Evolutionary conservation across 2,888 invertebrate species (phyloP), one percentile per base, ranked within the genome.

Genomic region (Pogonocherus hispidulus): DNA sequence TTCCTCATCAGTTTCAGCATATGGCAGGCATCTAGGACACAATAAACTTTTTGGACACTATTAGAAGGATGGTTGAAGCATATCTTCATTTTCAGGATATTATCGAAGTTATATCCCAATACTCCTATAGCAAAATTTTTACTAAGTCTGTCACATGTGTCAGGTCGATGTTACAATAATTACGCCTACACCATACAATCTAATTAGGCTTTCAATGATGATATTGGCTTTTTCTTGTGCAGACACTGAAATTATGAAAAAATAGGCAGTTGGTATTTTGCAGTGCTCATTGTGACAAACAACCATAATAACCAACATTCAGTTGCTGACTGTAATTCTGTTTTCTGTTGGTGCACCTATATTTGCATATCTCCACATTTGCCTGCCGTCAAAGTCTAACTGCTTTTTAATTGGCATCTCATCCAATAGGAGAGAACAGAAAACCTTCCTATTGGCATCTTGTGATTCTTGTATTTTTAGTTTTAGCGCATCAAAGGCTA

Each of bases 361-460:
- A 52, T 73, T 66, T 27, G 66, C 62, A 59, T 70, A 75, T 16
- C 74, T 68, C 69, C 72, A 74, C 16, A 18, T 60, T 37, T 51
- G 64, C 27, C 59, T 55, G 4, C 73, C 70, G 63, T 69, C 67
- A 64, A 67, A 70, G 16, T 75, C 69, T 19, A 77, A 72, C 62
- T 71, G 67, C 46, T 74, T 75, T 32, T 0, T 32, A 32, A 32
- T 9, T 11, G 5, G 0, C 2, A 11, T n/a, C n/a, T n/a, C n/a
- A n/a, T n/a, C n/a, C n/a, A n/a, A n/a, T n/a, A n/a, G n/a, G n/a
- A n/a, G n/a, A 3, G 9, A 32, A 8, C 32, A 9, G 8, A 6
- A 2, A 32, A 32, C 32, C 8, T 32, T 32, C 11, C 4, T 1
- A 32, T 9, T 9, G 11, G 9, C 32, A 6, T 9, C 6, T 6